phyloP scores from a whole-genome alignment of 2,113 vertebrate genomes.

The Peromyscus maniculatus region DNA sequence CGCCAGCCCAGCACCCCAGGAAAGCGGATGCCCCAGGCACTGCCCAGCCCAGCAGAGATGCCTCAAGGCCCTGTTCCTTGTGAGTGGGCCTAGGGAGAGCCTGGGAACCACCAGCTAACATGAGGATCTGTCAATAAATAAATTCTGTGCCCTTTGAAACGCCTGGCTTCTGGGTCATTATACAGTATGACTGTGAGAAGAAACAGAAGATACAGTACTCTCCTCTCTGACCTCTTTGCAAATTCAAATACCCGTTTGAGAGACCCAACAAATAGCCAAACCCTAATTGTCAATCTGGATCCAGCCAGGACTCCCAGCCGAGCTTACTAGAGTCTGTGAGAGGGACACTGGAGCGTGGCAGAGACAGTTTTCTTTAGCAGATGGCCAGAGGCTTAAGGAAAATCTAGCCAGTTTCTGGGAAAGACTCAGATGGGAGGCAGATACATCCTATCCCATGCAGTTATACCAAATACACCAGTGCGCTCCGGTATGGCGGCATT shows the following conservation, averaged over 20 bases:
- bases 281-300: not conserved
- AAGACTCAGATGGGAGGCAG: not conserved
- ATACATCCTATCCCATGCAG: not conserved
- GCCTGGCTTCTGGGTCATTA: not conserved
- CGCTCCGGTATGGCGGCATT: not conserved
- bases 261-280: not conserved
- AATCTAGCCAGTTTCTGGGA: not conserved
- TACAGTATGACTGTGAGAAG: not conserved
- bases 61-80: not conserved
- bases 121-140: not conserved
- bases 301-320: not conserved
- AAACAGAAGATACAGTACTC: not conserved
- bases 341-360: not conserved
- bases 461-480: not conserved
- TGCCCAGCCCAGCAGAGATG: not conserved
- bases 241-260: not conserved
- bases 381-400: not conserved
- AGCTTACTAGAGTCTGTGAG: not conserved
- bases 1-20: not conserved
- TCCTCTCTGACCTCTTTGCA: constrained; percentile 1
- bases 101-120: not conserved
- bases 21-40: not conserved
- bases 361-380: not conserved
- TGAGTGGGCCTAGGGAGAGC: not conserved
- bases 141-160: not conserved